A percentile compares a stretch with the other conserved stretches of the same genome.
phyloP scores from a whole-genome alignment of 2,888 invertebrate genomes.

The Gnatocerus cornutus region DNA sequence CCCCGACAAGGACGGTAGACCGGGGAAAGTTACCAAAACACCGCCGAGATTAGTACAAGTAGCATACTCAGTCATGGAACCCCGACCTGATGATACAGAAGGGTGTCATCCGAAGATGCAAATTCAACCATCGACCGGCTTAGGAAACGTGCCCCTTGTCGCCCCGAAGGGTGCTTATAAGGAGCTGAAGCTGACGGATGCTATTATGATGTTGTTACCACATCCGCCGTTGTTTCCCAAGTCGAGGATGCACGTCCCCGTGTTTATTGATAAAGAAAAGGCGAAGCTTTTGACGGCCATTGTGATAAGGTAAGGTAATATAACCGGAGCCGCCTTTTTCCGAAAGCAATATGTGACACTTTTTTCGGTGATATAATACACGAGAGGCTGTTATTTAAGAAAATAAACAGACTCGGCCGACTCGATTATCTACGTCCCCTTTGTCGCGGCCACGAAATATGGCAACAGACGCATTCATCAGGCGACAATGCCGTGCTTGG shows the following conservation, averaged over 20 bases:
- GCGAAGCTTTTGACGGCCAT: slow-evolving; percentile 82
- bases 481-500: slow-evolving; percentile 30
- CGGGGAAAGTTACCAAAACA: slow-evolving; percentile 67
- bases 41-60: slow-evolving; percentile 86
- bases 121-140: slow-evolving; percentile 75
- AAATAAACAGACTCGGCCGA: slow-evolving; percentile 18
- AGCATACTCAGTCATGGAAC: slow-evolving; percentile 92
- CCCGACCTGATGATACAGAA: slow-evolving; percentile 78
- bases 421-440: slow-evolving; percentile 30
- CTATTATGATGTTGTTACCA: slow-evolving; percentile 88
- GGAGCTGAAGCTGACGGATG: slow-evolving; percentile 88
- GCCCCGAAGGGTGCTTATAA: slow-evolving; percentile 87
- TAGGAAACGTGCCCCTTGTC: slow-evolving; percentile 80
- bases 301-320: slow-evolving; percentile 81
- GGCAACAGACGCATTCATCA: slow-evolving; percentile 33
- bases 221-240: slow-evolving; percentile 92
- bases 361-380: not conserved
- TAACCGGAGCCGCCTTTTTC: too few relatives aligned
- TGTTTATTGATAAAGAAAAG: slow-evolving; percentile 85
- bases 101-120: slow-evolving; percentile 85
- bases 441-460: slow-evolving; percentile 20
- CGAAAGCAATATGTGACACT: too few relatives aligned
- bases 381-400: not conserved
- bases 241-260: slow-evolving; percentile 92
- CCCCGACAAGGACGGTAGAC: slow-evolving; percentile 76